Evolutionary conservation across 2,797 vertebrate species (phyloP), one percentile per base, ranked within the genome.

Genomic region (Sebastiscus tertius): DNA sequence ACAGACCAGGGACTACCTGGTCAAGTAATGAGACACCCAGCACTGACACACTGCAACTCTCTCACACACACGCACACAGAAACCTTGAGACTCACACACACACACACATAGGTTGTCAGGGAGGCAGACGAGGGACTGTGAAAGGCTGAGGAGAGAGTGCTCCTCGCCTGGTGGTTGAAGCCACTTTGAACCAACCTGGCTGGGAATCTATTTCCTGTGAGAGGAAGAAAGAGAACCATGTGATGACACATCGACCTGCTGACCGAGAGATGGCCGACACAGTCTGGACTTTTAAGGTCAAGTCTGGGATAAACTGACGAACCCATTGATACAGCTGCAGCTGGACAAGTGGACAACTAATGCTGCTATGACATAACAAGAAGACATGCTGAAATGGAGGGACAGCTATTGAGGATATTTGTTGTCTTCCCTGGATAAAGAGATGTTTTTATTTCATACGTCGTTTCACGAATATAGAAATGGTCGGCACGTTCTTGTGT

Each of bases 11-110:
- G 89, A 94, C 88, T 93, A 94, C 92, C 93, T 92, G 67, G 60
- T 76, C 75, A 49, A 29, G 95, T 92, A 95, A 96, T 62, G 22
- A 84, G 94, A 96, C 90, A 95, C 95, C 88, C 39, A 64, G 52
- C 74, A 80, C 76, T 60, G 63, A 72, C 83, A 71, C 75, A 78
- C 75, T 63, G 59, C 60, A 49, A 24, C 70, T 24, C 62, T n/a
- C 70, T n/a, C 62, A 49, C 49, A n/a, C 67, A 79, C 69, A 88
- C 34, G 60, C 68, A 80, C 26, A 72, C 58, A 72, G 39, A 79
- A 79, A 64, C 42, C 49, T 62, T 54, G 64, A 72, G 72, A 75
- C 54, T 20, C 60, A 80, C 11, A 68, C 54, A 65, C 54, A 65
- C 39, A 65, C 39, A 64, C 52, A 11, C 33, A 75, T 18, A 65